Conservation (phyloP, 1,140 invertebrate species). For the Vanessa tameamea region DNA sequence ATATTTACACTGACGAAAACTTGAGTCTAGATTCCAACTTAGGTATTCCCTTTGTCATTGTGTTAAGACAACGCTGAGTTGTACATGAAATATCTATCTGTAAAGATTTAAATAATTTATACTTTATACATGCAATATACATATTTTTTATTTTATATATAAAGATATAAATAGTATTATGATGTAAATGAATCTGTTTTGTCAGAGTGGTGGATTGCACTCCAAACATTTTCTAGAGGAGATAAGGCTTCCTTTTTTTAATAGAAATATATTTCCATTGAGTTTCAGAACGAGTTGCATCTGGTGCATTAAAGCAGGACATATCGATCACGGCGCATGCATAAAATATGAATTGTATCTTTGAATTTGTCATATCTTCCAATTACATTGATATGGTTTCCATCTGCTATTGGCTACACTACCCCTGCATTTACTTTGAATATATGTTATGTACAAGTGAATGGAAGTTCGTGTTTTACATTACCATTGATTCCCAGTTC, state of each 20-base stretch:
- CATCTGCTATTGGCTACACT: background rate
- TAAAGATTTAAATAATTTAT: background rate
- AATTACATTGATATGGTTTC: conserved; percentile 35
- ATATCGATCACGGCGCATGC: conserved; percentile 58
- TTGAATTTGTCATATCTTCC: conserved; percentile 70
- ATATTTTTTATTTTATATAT: no score
- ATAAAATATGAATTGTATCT: conserved; percentile 69
- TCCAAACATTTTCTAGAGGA: background rate
- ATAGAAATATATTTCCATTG: conserved; percentile 10
- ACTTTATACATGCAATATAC: background rate
- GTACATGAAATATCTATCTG: background rate
- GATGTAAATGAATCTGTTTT: no score
- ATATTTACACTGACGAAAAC: conserved; percentile 5
- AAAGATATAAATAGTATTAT: no score
- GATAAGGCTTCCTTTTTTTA: no score
- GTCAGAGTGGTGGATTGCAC: background rate
- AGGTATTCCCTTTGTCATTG: conserved; percentile 6
- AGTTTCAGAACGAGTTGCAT: conserved; percentile 25
- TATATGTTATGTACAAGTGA: background rate
- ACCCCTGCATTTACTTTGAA: background rate
- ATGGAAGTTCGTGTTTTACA: background rate
- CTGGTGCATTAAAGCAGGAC: conserved; percentile 34
- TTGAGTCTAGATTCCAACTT: conserved; percentile 9
- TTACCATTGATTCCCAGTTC: no score
- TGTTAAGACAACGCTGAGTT: background rate